phyloP scores from a whole-genome alignment of 2,888 invertebrate species.

The Ormia ochracea region DNA sequence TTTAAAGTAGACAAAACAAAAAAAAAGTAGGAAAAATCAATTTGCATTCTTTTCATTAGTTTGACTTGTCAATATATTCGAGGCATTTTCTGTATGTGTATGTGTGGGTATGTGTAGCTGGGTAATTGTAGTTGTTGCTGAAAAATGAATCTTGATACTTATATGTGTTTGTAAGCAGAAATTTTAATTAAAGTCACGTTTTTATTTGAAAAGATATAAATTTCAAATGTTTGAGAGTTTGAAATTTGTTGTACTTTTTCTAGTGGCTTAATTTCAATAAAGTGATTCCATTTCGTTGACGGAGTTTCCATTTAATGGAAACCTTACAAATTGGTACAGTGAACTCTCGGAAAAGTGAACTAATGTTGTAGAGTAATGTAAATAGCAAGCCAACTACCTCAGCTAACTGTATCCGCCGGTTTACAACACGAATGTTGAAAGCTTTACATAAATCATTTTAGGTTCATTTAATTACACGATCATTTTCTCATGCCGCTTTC shows the following conservation, averaged over 20 bases:
- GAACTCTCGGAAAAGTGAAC: no score
- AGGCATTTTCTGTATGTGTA: neutral
- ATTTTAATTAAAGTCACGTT: slow-evolving; percentile 58
- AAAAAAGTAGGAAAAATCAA: neutral
- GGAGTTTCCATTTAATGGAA: neutral
- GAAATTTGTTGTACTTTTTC: slow-evolving; percentile 6
- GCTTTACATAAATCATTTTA: neutral
- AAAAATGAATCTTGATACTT: neutral
- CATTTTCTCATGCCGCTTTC: slow-evolving; percentile 5
- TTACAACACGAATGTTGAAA: no score
- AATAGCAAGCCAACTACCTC: no score
- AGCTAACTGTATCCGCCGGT: neutral
- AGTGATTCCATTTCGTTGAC: neutral
- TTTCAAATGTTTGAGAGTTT: slow-evolving; percentile 33
- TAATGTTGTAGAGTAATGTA: no score
- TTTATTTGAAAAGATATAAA: slow-evolving; percentile 27
- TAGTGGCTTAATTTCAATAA: neutral
- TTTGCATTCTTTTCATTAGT: slow-evolving; percentile 19
- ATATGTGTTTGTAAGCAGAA: slow-evolving; percentile 4
- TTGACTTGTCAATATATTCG: slow-evolving; percentile 38
- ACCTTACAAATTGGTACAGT: neutral
- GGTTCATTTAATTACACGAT: neutral
- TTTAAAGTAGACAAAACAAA: neutral
- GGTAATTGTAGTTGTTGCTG: no score
- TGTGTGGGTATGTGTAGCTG: no score